Evolutionary conservation across 1,140 invertebrate genomes (phyloP).

Genomic region (Tetramorium parvispinum): DNA sequence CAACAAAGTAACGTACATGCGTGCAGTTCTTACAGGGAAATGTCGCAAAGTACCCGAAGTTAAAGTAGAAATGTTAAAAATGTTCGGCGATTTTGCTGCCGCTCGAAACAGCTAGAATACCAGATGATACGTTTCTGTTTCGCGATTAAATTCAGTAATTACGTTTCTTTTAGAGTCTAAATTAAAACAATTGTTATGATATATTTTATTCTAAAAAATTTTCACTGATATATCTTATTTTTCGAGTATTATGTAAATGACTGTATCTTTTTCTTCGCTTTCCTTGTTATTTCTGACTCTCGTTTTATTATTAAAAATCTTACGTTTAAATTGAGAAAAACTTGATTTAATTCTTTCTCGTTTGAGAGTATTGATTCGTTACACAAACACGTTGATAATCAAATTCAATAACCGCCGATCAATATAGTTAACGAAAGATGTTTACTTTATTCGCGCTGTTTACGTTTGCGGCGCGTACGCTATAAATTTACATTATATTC

Average conservation of each 20-base stretch:
- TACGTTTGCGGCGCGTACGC: too few relatives aligned
- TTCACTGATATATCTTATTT: background rate
- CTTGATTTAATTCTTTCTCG: background rate
- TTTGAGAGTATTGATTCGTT: background rate
- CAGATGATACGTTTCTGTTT: conserved; percentile 50
- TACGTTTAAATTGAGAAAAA: conserved; percentile 23
- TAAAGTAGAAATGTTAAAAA: conserved; percentile 36
- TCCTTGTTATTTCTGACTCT: background rate
- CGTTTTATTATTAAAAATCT: background rate
- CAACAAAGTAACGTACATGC: conserved; percentile 20
- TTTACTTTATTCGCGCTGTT: conserved; percentile 1
- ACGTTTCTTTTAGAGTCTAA: background rate
- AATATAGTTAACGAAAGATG: background rate
- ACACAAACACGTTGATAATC: conserved; percentile 9
- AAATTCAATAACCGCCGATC: conserved; percentile 3
- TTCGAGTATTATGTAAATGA: background rate
- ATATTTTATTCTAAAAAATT: background rate
- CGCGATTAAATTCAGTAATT: background rate
- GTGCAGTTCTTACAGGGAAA: conserved; percentile 9
- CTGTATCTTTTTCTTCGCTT: background rate
- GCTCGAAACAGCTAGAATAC: background rate
- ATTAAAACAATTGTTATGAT: background rate
- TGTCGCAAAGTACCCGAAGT: conserved; percentile 46
- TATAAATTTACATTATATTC: conserved; percentile 7
- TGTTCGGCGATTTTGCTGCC: conserved; percentile 38